Evolutionary conservation across 2,113 vertebrate species (phyloP), one percentile per base, ranked within the genome.

Genomic region (Oncorhynchus gorbuscha): DNA sequence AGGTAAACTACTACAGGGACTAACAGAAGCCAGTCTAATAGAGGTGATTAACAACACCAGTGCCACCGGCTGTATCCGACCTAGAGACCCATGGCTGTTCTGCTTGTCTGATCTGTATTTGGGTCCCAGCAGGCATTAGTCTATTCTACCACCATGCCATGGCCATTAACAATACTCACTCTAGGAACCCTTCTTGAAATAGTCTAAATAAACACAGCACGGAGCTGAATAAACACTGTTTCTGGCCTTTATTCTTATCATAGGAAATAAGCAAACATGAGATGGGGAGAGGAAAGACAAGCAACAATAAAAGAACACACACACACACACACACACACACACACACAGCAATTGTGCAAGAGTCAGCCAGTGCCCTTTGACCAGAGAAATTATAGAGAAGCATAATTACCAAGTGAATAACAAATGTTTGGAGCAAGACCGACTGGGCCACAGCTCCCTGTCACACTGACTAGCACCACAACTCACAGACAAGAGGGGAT

Each of bases 171-270:
- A 72, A 32, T 16, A 28, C 3, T 20, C 59, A 24, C 12, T 64
- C 72, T 48, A 45, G 26, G 69, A 72, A 65, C 22, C 13, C 64
- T 55, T 12, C 61, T 61, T 39, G 49, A 48, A 30, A 76, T 28
- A 74, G 39, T 9, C 2, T 11, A 45, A 74, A 79, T 70, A 83
- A 79, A 79, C 77, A 76, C 59, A 24, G 61, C 66, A 22, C 67
- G 62, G 32, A 39, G 68, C 69, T 68, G 9, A 16, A 75, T 73
- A 80, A 77, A 77, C 70, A 83, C 72, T 77, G 74, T 75, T 81
- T 83, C 72, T 66, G 5, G 49, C 71, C 48, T 77, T 73, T 79
- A 77, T 75, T 81, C 58, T 59, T 22, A 75, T 64, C 61, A 16
- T 12, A 7, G 62, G 13, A 76, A 66, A 26, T 39, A 75, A 75